Conservation (phyloP, 2,113 vertebrate species). For the Heloderma charlesbogerti region DNA sequence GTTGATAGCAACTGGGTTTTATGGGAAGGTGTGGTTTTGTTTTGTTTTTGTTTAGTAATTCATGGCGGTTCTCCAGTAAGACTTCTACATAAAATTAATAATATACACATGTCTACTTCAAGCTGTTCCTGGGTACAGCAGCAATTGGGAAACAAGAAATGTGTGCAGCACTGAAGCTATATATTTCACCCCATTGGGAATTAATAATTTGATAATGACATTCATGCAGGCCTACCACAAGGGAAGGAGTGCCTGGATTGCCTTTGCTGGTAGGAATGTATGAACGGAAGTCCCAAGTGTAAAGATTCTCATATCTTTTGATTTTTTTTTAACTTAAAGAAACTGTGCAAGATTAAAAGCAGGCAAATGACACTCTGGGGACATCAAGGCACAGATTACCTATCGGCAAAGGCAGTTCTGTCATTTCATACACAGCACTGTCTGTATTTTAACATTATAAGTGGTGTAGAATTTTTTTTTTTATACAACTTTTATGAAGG, state of each 20-base stretch:
- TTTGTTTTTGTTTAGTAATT: neutral
- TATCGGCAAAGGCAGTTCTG: slow-evolving; percentile 10
- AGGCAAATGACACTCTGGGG: neutral
- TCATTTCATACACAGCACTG: slow-evolving; percentile 9
- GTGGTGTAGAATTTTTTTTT: no score
- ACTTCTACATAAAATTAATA: neutral
- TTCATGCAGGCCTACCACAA: neutral
- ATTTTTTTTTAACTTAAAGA: slow-evolving; percentile 21
- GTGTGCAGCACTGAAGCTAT: slow-evolving; percentile 44
- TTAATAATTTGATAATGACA: slow-evolving; percentile 58
- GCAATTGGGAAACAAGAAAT: slow-evolving; percentile 53
- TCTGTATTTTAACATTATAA: neutral
- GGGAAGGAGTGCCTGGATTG: neutral
- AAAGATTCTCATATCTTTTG: neutral
- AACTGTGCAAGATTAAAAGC: slow-evolving; percentile 7
- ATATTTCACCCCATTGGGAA: slow-evolving; percentile 43
- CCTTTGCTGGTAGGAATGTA: neutral
- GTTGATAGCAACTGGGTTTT: neutral
- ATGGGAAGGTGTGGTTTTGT: no score
- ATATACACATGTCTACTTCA: neutral
- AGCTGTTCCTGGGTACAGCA: neutral
- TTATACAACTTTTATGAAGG: no score
- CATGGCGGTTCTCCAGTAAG: neutral
- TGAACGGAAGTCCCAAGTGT: neutral
- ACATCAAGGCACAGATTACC: slow-evolving; percentile 26